Percentiles rank a stretch among this genome's conserved stretches.
phyloP scores from a whole-genome alignment of 2,113 vertebrate species.

The Epinephelus fuscoguttatus region DNA sequence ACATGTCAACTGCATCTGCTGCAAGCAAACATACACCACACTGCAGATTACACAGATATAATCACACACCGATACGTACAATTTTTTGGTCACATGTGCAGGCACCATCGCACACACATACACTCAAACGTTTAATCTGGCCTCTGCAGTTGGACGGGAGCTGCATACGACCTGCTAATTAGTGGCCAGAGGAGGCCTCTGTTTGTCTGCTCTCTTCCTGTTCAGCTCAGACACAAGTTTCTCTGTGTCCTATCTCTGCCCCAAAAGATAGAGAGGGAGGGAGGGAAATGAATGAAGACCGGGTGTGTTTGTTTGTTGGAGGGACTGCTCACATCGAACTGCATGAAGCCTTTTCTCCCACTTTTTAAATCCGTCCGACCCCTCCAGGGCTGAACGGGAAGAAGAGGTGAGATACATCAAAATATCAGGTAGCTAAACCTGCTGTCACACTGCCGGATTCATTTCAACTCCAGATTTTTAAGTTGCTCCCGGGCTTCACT shows the following conservation, averaged over 20 bases:
- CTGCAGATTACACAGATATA: constrained; percentile 41
- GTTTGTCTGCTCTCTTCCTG: constrained; percentile 86
- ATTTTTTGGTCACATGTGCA: constrained; percentile 52
- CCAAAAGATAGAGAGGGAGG: constrained; percentile 60
- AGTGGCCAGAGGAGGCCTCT: constrained; percentile 78
- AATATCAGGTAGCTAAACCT: constrained; percentile 56
- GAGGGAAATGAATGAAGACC: constrained; percentile 65
- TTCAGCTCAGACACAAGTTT: constrained; percentile 79
- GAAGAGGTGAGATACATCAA: constrained; percentile 16
- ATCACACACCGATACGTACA: constrained; percentile 37
- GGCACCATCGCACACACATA: constrained; percentile 32
- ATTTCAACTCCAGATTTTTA: constrained; percentile 27
- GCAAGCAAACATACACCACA: constrained; percentile 4
- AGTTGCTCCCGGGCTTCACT: constrained; percentile 18
- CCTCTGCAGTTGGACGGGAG: constrained; percentile 57
- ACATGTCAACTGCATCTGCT: neutral
- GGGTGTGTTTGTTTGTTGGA: constrained; percentile 63
- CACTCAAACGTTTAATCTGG: constrained; percentile 64
- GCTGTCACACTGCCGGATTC: constrained; percentile 19
- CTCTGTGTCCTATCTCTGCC: constrained; percentile 82
- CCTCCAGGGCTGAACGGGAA: neutral
- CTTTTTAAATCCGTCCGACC: constrained; percentile 30
- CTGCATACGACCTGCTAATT: constrained; percentile 82
- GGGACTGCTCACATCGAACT: constrained; percentile 21
- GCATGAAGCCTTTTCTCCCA: constrained; percentile 26